A percentile compares a stretch with the other conserved stretches of the same genome.
Conservation (phyloP, 1,140 invertebrate genomes). For the Prorops nasuta region DNA sequence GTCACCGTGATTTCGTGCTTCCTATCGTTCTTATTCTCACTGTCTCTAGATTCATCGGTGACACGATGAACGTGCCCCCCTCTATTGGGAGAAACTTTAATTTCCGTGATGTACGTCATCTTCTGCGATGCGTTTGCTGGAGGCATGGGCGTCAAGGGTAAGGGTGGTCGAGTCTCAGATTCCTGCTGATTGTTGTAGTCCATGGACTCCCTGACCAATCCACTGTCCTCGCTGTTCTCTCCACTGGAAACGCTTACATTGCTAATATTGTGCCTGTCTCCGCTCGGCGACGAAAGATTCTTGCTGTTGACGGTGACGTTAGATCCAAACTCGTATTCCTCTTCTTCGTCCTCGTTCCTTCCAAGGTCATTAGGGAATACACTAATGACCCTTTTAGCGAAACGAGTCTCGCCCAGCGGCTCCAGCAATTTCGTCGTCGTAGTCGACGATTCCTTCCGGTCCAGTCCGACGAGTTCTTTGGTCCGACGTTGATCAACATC, state of each 20-base stretch:
- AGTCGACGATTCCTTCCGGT: constrained; percentile 3
- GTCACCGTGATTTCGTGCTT: constrained; percentile 34
- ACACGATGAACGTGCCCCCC: constrained; percentile 31
- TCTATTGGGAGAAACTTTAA: constrained; percentile 48
- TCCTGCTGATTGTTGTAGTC: constrained; percentile 33
- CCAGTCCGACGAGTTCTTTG: constrained; percentile 7
- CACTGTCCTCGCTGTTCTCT: constrained; percentile 51
- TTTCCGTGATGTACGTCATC: constrained; percentile 56
- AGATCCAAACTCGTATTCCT: constrained; percentile 44
- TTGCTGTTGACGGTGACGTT: constrained; percentile 42
- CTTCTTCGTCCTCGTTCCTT: constrained; percentile 25
- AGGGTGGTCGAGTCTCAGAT: constrained; percentile 37
- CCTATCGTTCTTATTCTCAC: constrained; percentile 21
- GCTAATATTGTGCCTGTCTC: constrained; percentile 45
- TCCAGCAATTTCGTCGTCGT: neutral
- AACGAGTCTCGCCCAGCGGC: constrained; percentile 19
- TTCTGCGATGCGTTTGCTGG: constrained; percentile 30
- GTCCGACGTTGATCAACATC: neutral
- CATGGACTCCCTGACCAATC: constrained; percentile 40
- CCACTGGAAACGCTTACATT: constrained; percentile 49
- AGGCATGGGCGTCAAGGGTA: constrained; percentile 51
- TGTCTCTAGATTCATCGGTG: constrained; percentile 27
- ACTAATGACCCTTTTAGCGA: constrained; percentile 33
- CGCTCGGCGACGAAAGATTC: constrained; percentile 21
- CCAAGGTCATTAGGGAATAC: constrained; percentile 12